Conservation (phyloP, 2,797 vertebrate genomes). For the Pangasius macronema region DNA sequence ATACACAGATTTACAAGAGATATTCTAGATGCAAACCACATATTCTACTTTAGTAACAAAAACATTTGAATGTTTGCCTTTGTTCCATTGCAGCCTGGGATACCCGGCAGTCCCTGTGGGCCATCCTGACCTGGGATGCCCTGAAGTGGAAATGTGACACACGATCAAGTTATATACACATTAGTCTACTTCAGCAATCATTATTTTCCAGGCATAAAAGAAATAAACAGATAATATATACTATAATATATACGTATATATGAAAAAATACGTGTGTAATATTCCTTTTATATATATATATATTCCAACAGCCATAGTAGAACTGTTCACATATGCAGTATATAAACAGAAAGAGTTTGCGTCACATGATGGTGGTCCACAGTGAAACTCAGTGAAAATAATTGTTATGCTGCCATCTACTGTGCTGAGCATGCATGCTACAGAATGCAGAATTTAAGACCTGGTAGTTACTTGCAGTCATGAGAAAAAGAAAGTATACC, state of each 20-base stretch:
- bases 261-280: no score
- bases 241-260: no score
- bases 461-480: background rate
- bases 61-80: conserved; percentile 77
- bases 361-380: background rate
- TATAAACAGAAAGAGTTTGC: background rate
- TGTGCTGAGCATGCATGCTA: background rate
- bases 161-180: conserved; percentile 18
- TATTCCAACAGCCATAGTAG: no score
- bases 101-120: conserved; percentile 84
- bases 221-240: background rate
- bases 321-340: background rate
- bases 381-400: background rate
- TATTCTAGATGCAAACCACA: background rate
- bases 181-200: background rate
- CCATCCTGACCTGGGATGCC: conserved; percentile 96
- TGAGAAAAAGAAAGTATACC: no score
- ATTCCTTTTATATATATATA: no score
- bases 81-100: conserved; percentile 97
- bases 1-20: background rate
- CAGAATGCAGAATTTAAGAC: background rate
- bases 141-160: conserved; percentile 64
- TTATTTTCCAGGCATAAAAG: background rate
- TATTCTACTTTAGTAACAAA: background rate
- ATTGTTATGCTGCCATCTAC: background rate